Percentiles rank a stretch among this genome's conserved stretches.
Conservation (phyloP, 2,797 vertebrate species). For the Australoheros facetus region DNA sequence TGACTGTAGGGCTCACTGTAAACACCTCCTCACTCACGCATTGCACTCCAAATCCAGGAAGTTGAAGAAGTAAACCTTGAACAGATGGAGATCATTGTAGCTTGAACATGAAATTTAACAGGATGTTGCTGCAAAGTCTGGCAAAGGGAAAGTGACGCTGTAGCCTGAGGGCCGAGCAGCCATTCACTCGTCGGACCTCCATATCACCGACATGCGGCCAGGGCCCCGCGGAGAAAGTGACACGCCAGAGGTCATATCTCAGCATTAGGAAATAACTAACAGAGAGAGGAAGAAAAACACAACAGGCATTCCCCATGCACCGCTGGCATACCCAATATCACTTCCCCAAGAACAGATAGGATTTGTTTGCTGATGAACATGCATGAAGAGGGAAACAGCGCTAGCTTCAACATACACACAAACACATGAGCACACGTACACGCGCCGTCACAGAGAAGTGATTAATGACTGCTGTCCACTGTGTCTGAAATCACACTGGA, state of each 20-base stretch:
- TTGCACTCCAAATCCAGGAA: slow-evolving; percentile 25
- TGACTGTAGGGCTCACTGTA: slow-evolving; percentile 19
- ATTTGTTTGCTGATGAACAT: slow-evolving; percentile 69
- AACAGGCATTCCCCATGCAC: slow-evolving; percentile 37
- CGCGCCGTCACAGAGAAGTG: slow-evolving; percentile 56
- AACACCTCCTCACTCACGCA: slow-evolving; percentile 44
- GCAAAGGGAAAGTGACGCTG: slow-evolving; percentile 7
- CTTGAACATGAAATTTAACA: slow-evolving; percentile 30
- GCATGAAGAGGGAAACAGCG: slow-evolving; percentile 59
- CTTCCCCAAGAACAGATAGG: slow-evolving; percentile 55
- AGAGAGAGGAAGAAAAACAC: slow-evolving; percentile 67
- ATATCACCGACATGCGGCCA: slow-evolving; percentile 19
- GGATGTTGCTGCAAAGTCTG: slow-evolving; percentile 43
- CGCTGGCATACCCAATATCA: slow-evolving; percentile 50
- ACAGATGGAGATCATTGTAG: slow-evolving; percentile 58
- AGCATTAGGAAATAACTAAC: slow-evolving; percentile 66
- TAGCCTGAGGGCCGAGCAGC: slow-evolving; percentile 38
- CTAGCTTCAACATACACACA: slow-evolving; percentile 52
- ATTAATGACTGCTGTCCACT: slow-evolving; percentile 76
- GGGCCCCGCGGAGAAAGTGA: slow-evolving; percentile 38
- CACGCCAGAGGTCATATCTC: slow-evolving; percentile 61
- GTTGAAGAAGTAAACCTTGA: slow-evolving; percentile 47
- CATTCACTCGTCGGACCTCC: slow-evolving; percentile 30
- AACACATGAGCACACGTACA: slow-evolving; percentile 24
- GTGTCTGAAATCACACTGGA: slow-evolving; percentile 76